Conservation (phyloP, 2,888 invertebrate species). For the Epistrophella euchroma region DNA sequence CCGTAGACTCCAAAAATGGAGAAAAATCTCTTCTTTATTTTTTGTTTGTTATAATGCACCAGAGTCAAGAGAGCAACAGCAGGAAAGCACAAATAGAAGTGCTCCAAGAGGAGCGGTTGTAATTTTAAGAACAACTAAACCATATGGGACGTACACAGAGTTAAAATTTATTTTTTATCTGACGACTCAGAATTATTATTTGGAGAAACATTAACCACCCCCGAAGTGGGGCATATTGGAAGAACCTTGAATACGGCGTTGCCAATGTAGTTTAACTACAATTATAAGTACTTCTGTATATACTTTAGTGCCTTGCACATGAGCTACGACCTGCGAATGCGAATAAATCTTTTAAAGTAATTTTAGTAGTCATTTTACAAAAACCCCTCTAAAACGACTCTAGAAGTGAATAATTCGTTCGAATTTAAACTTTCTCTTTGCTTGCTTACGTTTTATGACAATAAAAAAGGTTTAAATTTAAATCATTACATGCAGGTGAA, state of each 20-base stretch:
- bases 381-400: too few species aligned
- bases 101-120: conserved; percentile 18
- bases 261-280: conserved; percentile 11
- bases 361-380: too few species aligned
- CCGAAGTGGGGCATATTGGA: conserved; percentile 19
- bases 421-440: too few species aligned
- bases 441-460: too few species aligned
- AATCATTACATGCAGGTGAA: too few species aligned
- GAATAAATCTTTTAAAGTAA: too few species aligned
- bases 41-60: conserved; percentile 38
- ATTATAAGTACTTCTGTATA: too few species aligned
- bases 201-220: conserved; percentile 1
- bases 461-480: too few species aligned
- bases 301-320: too few species aligned
- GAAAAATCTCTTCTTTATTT: conserved; percentile 27
- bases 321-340: too few species aligned
- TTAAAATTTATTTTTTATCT: conserved; percentile 5
- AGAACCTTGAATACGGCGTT: conserved; percentile 53
- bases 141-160: conserved; percentile 31
- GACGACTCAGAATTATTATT: not conserved
- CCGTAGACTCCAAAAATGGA: conserved; percentile 27
- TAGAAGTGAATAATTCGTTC: too few species aligned
- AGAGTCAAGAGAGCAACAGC: conserved; percentile 36
- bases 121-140: conserved; percentile 10
- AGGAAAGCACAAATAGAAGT: not conserved